A percentile compares a stretch with the other conserved stretches of the same genome.
Conservation (phyloP, 2,888 invertebrate species). For the Calameuta filiformis region DNA sequence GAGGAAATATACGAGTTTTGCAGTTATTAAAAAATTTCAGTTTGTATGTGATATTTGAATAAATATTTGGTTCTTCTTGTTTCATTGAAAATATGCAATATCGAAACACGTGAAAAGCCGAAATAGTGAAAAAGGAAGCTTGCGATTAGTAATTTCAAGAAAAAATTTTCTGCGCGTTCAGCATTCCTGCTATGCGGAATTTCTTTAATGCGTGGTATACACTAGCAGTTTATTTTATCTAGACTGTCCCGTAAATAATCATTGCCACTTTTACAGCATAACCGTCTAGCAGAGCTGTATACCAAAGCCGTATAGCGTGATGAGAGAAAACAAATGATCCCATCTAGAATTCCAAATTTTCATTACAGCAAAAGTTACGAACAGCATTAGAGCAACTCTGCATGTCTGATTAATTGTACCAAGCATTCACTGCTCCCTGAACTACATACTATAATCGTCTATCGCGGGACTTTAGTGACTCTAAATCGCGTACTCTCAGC, state of each 20-base stretch:
- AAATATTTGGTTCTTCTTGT: not conserved
- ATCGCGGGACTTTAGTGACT: not conserved
- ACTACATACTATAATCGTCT: not conserved
- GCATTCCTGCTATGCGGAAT: not conserved
- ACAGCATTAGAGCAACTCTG: not conserved
- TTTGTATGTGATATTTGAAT: too few species aligned
- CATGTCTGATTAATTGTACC: not conserved
- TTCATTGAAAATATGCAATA: not conserved
- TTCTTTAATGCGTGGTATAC: not conserved
- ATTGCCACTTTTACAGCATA: not conserved
- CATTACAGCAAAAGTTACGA: not conserved
- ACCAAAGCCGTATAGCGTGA: not conserved
- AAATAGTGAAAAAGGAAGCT: not conserved
- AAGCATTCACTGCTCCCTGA: not conserved
- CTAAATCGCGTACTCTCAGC: not conserved
- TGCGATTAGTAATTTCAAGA: not conserved
- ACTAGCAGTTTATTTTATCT: not conserved
- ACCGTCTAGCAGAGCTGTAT: not conserved
- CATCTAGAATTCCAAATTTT: not conserved
- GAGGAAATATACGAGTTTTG: not conserved
- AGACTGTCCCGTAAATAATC: not conserved
- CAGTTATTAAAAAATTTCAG: not conserved
- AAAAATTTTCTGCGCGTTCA: not conserved
- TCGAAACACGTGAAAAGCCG: not conserved
- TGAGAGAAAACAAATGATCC: not conserved